Conservation (phyloP, 2,113 vertebrate species). For the Nymphicus hollandicus region DNA sequence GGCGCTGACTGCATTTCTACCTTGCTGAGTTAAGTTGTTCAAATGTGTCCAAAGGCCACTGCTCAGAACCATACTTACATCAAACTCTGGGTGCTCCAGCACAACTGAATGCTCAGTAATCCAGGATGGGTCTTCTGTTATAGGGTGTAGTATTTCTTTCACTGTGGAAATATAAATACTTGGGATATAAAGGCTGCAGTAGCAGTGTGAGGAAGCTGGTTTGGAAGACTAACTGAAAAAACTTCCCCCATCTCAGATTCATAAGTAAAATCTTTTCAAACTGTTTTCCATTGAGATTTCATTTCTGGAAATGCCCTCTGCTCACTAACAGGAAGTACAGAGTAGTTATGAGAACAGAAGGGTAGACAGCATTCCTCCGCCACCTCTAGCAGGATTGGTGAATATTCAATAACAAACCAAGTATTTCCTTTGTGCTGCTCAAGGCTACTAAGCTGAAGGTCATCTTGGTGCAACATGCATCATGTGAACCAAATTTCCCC, state of each 20-base stretch:
- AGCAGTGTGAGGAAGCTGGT: not conserved
- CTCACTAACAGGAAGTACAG: not conserved
- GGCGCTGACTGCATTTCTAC: not conserved
- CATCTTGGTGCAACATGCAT: not conserved
- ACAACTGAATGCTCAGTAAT: constrained; percentile 60
- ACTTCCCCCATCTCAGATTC: not conserved
- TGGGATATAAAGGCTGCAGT: not conserved
- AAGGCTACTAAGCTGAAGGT: not conserved
- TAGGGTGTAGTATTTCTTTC: constrained; percentile 62
- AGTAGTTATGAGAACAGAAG: not conserved
- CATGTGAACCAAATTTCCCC: rapidly evolving
- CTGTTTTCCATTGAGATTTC: not conserved
- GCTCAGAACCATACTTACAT: constrained; percentile 60
- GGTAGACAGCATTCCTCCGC: not conserved
- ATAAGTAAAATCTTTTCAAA: not conserved
- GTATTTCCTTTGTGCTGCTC: not conserved
- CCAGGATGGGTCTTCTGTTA: constrained; percentile 56
- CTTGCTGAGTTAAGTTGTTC: not conserved
- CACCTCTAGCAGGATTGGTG: not conserved
- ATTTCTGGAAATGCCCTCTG: not conserved
- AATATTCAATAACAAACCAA: not conserved
- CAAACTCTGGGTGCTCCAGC: not conserved
- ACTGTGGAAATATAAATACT: constrained; percentile 63
- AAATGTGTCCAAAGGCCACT: not conserved
- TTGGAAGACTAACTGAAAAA: not conserved